A percentile compares a stretch with the other conserved stretches of the same genome.
Evolutionary conservation across 1,140 invertebrate species (phyloP).

Genomic region (Meloidogyne chitwoodi): DNA sequence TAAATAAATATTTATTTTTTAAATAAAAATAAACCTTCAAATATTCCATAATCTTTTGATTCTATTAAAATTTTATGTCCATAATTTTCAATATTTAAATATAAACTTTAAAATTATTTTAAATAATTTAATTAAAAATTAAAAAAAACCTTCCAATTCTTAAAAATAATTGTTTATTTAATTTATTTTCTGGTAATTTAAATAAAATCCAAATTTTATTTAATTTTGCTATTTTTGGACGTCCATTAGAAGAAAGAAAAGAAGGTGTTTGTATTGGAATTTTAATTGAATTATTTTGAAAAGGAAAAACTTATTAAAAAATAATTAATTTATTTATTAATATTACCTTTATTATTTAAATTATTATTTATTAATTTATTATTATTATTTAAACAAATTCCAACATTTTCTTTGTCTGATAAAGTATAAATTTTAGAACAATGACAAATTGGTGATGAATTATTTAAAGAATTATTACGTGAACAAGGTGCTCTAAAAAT

Average conservation of each 20-base stretch:
- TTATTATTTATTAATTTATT: neutral
- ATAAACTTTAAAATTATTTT: neutral
- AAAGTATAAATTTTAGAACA: neutral
- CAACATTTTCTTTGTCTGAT: neutral
- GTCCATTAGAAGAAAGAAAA: neutral
- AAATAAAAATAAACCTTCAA: neutral
- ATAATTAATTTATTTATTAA: neutral
- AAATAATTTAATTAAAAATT: neutral
- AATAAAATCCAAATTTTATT: neutral
- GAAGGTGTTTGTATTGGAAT: neutral
- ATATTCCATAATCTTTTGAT: slow-evolving; percentile 6
- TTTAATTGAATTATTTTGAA: neutral
- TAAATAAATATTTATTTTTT: neutral
- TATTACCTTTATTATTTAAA: neutral
- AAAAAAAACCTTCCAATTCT: neutral
- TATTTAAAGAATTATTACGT: neutral
- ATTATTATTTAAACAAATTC: neutral
- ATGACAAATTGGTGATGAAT: neutral
- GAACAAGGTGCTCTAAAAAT: slow-evolving; percentile 8
- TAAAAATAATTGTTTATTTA: neutral
- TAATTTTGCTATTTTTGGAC: neutral
- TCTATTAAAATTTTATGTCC: slow-evolving; percentile 8
- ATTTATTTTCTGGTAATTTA: neutral
- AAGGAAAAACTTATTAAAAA: neutral
- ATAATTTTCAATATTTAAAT: neutral